Percentiles rank a stretch among this genome's conserved stretches.
These are phyloP conservation scores for Eucidaris tribuloides DNA, from an alignment of 35 echinoderm and acorn worm genomes.

Conservation along the genomic window DNA sequence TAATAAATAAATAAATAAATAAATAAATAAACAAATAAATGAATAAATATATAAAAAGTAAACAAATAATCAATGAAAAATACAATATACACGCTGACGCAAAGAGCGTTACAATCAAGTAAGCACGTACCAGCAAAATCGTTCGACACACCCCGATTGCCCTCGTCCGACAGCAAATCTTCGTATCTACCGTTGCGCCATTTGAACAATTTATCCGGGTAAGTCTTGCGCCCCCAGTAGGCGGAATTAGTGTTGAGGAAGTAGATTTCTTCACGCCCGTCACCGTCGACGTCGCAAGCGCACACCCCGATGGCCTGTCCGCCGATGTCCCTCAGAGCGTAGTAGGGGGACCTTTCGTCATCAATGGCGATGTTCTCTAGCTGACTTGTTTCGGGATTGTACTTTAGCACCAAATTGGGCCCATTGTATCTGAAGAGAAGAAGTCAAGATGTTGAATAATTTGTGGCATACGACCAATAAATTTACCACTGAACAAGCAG, in stretches of 20 bases:
- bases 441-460: no score
- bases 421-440: constrained; percentile 20
- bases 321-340: not conserved
- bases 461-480: no score
- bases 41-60: no score
- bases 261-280: constrained; percentile 44
- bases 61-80: no score
- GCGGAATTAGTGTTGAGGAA: constrained; percentile 44
- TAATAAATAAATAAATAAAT: no score
- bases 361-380: constrained; percentile 32
- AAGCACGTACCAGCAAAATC: constrained; percentile 3
- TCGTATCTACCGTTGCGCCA: constrained; percentile 25
- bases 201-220: constrained; percentile 39
- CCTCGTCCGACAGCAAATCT: constrained; percentile 15
- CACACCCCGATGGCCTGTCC: constrained; percentile 46
- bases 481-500: no score
- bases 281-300: constrained; percentile 45
- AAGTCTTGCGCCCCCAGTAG: constrained; percentile 5
- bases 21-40: no score
- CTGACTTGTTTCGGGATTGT: not conserved
- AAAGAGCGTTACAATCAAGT: no score
- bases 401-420: constrained; percentile 38
- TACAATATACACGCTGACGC: no score
- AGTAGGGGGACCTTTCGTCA: constrained; percentile 13
- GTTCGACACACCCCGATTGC: constrained; percentile 9